phyloP scores from a whole-genome alignment of 1,140 invertebrate genomes.

The Drosophila sp. region DNA sequence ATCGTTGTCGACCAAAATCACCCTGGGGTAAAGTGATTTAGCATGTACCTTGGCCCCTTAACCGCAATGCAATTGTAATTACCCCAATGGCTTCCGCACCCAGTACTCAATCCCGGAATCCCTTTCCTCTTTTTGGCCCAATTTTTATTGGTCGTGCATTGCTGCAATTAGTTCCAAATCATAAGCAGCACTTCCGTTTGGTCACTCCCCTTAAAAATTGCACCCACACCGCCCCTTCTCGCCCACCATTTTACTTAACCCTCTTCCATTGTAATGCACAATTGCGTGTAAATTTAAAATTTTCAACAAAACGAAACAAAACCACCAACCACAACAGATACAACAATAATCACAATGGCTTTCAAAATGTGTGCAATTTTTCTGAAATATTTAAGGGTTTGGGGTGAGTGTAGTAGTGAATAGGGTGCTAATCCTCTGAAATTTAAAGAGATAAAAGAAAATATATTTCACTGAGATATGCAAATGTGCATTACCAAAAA shows the following conservation, averaged over 20 bases:
- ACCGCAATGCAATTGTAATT: slow-evolving; percentile 81
- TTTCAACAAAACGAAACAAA: slow-evolving; percentile 59
- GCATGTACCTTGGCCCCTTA: slow-evolving; percentile 71
- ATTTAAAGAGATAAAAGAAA: slow-evolving; percentile 4
- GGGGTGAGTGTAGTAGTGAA: background rate
- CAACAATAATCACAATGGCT: slow-evolving; percentile 43
- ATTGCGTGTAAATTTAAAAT: slow-evolving; percentile 79
- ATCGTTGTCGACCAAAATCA: slow-evolving; percentile 2
- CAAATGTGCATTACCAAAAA: background rate
- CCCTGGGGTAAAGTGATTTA: slow-evolving; percentile 66
- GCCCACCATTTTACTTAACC: background rate
- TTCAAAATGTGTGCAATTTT: slow-evolving; percentile 51
- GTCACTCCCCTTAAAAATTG: slow-evolving; percentile 28
- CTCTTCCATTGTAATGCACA: slow-evolving; percentile 29
- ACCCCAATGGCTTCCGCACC: slow-evolving; percentile 71
- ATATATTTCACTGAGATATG: slow-evolving; percentile 7
- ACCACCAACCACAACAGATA: slow-evolving; percentile 40
- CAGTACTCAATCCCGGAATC: slow-evolving; percentile 11
- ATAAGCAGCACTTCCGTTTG: slow-evolving; percentile 73
- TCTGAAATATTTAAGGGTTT: background rate
- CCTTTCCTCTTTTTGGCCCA: slow-evolving; percentile 14
- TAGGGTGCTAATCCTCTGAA: background rate
- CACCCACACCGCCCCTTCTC: background rate
- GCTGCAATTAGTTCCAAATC: slow-evolving; percentile 79
- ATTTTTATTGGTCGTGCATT: slow-evolving; percentile 62